Evolutionary conservation across 2,888 invertebrate species (phyloP).

Genomic region (Yponomeuta evonymella): DNA sequence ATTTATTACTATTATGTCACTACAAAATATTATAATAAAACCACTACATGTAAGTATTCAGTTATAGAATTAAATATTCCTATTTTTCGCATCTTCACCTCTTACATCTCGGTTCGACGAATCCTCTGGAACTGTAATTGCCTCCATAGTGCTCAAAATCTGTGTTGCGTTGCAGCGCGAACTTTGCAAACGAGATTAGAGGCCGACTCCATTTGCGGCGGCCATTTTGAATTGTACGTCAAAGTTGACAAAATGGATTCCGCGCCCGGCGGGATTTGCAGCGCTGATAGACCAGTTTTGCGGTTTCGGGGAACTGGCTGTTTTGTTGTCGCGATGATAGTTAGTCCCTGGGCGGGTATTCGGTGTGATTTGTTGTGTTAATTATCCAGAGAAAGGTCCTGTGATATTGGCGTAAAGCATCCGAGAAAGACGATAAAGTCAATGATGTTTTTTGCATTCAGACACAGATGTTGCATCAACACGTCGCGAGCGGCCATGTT

Average conservation of each 20-base stretch:
- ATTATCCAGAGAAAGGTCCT: too few species aligned
- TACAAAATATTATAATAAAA: too few species aligned
- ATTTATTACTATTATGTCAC: too few species aligned
- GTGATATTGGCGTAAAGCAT: too few species aligned
- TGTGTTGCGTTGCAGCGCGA: neutral
- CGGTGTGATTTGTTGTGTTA: neutral
- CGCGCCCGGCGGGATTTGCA: constrained; percentile 33
- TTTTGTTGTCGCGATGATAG: neutral
- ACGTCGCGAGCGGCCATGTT: too few species aligned
- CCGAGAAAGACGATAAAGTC: too few species aligned
- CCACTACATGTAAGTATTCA: too few species aligned
- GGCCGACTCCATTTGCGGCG: constrained; percentile 47
- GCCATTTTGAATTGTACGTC: constrained; percentile 54
- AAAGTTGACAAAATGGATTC: constrained; percentile 69
- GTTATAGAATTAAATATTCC: too few species aligned
- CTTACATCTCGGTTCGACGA: too few species aligned
- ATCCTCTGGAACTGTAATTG: neutral
- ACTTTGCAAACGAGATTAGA: constrained; percentile 54
- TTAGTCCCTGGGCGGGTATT: neutral
- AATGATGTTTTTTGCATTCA: too few species aligned
- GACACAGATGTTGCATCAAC: too few species aligned
- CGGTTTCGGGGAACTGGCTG: neutral
- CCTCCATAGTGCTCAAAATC: constrained; percentile 25
- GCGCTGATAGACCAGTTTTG: constrained; percentile 1
- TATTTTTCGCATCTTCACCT: too few species aligned